A percentile compares a stretch with the other conserved stretches of the same genome.
Evolutionary conservation across 2,113 vertebrate species (phyloP).

Genomic region (Bambusicola thoracicus): DNA sequence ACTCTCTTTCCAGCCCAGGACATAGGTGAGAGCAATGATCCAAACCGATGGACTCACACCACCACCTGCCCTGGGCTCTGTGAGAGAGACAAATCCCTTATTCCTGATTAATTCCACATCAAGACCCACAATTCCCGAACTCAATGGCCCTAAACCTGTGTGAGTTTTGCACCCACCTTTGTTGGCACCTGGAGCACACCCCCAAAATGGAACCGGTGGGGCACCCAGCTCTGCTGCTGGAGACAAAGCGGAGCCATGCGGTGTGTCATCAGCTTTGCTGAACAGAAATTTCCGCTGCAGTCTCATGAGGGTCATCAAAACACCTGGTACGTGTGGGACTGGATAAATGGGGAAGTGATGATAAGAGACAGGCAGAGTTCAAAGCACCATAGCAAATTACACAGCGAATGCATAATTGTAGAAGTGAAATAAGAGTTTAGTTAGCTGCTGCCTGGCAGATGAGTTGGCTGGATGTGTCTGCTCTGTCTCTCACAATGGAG

Average conservation of each 20-base stretch:
- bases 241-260: rapidly evolving
- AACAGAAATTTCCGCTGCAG: background rate
- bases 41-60: background rate
- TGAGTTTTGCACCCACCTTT: background rate
- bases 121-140: background rate
- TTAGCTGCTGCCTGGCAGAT: background rate
- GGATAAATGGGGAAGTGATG: background rate
- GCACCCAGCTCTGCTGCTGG: background rate
- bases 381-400: background rate
- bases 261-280: background rate
- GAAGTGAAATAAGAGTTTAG: background rate
- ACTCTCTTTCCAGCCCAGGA: background rate
- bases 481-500: background rate
- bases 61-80: background rate
- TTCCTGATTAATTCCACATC: background rate
- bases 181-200: background rate
- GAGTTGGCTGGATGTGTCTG: background rate
- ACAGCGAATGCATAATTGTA: background rate
- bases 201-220: rapidly evolving
- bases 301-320: background rate
- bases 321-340: background rate
- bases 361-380: background rate
- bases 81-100: background rate
- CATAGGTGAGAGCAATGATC: background rate
- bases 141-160: background rate